phyloP scores from a whole-genome alignment of 2,888 invertebrate species.

The Pogonocherus hispidulus region DNA sequence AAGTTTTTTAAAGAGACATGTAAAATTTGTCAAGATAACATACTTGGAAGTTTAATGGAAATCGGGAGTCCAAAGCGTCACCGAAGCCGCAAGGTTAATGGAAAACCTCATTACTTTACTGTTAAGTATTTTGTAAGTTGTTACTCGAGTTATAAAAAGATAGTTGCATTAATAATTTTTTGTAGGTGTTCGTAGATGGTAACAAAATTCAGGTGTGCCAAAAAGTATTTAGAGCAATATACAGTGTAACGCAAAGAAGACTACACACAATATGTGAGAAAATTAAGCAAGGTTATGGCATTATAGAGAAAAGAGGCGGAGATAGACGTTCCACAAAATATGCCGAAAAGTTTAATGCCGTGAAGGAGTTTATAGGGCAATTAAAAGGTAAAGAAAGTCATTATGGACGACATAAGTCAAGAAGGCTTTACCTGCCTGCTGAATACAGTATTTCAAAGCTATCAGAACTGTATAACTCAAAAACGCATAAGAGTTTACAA shows the following conservation, averaged over 20 bases:
- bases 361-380: neutral
- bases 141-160: no score
- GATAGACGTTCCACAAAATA: neutral
- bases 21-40: no score
- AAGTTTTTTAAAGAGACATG: no score
- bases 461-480: neutral
- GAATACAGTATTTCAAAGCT: neutral
- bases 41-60: no score
- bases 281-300: neutral
- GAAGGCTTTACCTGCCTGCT: neutral
- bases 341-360: neutral
- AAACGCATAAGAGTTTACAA: neutral
- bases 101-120: no score
- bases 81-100: no score
- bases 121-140: no score
- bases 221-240: slow-evolving; percentile 20
- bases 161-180: no score
- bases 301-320: neutral
- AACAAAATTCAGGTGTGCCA: no score
- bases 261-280: neutral
- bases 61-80: no score
- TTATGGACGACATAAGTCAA: slow-evolving; percentile 1
- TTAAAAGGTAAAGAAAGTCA: slow-evolving; percentile 11
- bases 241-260: neutral
- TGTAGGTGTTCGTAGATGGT: no score